Evolutionary conservation across 2,797 vertebrate genomes (phyloP), one percentile per base, ranked within the genome.

Genomic region (Fundulus diaphanus): DNA sequence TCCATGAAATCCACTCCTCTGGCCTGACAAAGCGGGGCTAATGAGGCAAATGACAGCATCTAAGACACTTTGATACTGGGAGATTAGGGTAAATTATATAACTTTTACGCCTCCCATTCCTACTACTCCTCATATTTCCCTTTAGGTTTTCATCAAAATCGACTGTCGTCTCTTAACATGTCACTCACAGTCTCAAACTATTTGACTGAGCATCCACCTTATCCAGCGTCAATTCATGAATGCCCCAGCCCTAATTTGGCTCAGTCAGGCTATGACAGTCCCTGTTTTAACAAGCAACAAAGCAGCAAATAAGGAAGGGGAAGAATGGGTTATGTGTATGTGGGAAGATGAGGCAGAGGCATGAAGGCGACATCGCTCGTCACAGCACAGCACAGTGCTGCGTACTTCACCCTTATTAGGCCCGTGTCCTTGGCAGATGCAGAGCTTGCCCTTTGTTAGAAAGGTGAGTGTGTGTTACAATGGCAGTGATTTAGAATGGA

Each of bases 381-480:
- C 87, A 90, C 82, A 88, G 85, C 70, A 85, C 74, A 88, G 82
- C 89, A 82, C 87, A 78, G 81, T 87, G 86, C 85, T 42, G 86
- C 69, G 82, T 82, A 90, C 92, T 90, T 93, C 93, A 94, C 91
- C 93, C 93, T 94, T 95, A 95, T 95, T 94, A 95, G 91, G 93
- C 92, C 93, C 73, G 82, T 90, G 93, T 95, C 94, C 94, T 95
- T 95, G 94, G 94, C 92, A 94, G 92, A 94, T 93, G 92, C 90
- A 92, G 89, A 90, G 88, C 92, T 93, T 94, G 94, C 94, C 94
- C 94, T 95, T 95, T 95, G 92, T 95, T 92, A 91, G 89, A 88
- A 89, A 94, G 91, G 90, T 91, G 92, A 89, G 89, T 87, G 76
- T 88, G 89, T 92, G 93, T 93, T 92, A 94, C 93, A 93, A 93